These are phyloP conservation scores for Helleia helle DNA, from an alignment of 2,888 invertebrate genomes.

Conservation along the genomic window DNA sequence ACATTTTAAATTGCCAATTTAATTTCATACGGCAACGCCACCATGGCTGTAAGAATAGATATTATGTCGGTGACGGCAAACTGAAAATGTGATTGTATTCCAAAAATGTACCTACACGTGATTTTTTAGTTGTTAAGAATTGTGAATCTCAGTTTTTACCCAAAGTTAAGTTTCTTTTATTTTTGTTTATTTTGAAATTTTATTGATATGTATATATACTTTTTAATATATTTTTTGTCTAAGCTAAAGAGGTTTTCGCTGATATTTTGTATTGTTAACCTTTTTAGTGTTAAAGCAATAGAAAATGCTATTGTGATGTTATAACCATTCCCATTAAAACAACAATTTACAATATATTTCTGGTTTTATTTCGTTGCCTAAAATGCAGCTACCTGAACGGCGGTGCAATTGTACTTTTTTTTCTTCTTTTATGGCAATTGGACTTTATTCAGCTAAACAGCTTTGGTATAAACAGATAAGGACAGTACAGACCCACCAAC, in stretches of 20 bases:
- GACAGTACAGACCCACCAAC: too few species aligned
- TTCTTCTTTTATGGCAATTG: too few species aligned
- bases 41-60: neutral
- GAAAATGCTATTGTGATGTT: slow-evolving; percentile 50
- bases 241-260: slow-evolving; percentile 1
- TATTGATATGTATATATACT: neutral
- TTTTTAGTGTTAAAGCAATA: slow-evolving; percentile 18
- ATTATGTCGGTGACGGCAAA: slow-evolving; percentile 11
- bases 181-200: slow-evolving; percentile 7
- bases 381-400: too few species aligned
- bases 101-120: slow-evolving; percentile 15
- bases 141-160: slow-evolving; percentile 1
- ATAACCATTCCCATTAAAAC: slow-evolving; percentile 66
- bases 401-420: too few species aligned
- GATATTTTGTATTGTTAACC: slow-evolving; percentile 6
- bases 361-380: slow-evolving; percentile 34
- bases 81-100: slow-evolving; percentile 21
- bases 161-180: slow-evolving; percentile 3
- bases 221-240: slow-evolving; percentile 6
- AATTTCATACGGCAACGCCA: neutral
- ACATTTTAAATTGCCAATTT: too few species aligned
- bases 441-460: too few species aligned
- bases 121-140: slow-evolving; percentile 1
- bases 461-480: too few species aligned
- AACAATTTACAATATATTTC: slow-evolving; percentile 57